phyloP scores from a whole-genome alignment of 2,113 vertebrate genomes.

The Carassius auratus region DNA sequence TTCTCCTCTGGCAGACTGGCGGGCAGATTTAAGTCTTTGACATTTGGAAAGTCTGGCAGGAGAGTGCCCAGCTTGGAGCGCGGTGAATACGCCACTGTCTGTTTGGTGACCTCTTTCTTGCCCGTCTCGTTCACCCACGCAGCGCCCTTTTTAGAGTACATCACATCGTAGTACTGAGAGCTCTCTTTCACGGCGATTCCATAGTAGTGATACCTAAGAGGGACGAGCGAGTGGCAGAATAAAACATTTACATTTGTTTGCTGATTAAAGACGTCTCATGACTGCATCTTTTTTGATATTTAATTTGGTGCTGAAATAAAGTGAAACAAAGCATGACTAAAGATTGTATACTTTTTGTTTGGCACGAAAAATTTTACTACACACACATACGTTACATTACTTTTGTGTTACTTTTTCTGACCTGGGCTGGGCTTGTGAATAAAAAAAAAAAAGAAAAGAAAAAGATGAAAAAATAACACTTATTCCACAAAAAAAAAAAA shows the following conservation, averaged over 20 bases:
- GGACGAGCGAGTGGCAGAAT: background rate
- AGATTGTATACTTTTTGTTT: background rate
- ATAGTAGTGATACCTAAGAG: conserved; percentile 96
- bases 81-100: conserved; percentile 99
- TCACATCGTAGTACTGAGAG: conserved; percentile 98
- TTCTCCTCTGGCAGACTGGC: conserved; percentile 97
- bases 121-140: conserved; percentile 98
- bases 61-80: conserved; percentile 98
- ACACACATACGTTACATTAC: too few relatives aligned
- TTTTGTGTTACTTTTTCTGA: too few relatives aligned
- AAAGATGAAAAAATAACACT: too few relatives aligned
- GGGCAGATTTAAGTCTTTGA: conserved; percentile 99
- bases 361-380: too few relatives aligned
- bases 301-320: too few relatives aligned
- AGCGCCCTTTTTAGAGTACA: conserved; percentile 99
- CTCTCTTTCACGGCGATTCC: conserved; percentile 98
- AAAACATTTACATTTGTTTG: background rate
- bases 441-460: too few relatives aligned
- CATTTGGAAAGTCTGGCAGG: conserved; percentile 99
- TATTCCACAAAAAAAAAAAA: too few relatives aligned
- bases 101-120: conserved; percentile 99
- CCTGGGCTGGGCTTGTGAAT: too few relatives aligned
- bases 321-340: background rate
- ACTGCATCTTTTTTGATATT: background rate
- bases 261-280: background rate